Base-by-base conservation (phyloP, 2,888 invertebrate species). In the Caenorhabditis auriculariae region DNA sequence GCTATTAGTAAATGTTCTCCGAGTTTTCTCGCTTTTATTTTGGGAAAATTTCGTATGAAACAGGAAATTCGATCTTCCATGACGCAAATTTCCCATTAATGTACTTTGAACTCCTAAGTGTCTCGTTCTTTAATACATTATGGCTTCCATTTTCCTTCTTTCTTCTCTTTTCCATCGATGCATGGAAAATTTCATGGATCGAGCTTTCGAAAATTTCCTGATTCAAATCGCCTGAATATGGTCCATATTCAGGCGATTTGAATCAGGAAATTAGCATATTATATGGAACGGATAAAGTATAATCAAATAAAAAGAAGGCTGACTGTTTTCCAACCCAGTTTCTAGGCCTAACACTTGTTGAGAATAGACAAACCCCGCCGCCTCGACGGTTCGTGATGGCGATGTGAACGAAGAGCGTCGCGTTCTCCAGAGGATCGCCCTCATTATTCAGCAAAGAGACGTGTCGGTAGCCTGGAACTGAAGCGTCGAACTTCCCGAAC, bases 361-460 rank as follows among this genome's bases (percentile, higher is more conserved):
- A 2, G 19, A 17, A n/a, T 6, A 27, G 21, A 50, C 69, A 78
- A 75, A 85, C 85, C 78, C 85, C 85, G 58, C 85, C 85, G 35
- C 85, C 85, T 61, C 84, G 76, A 70, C 84, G 83, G 76, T 85
- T 86, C 39, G 86, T 86, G 56, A 87, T 84, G 42, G 86, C 85
- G 23, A 87, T 81, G 76, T 87, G 86, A 21, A 87, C 85, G 77
- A 87, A 87, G 15, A 87, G 79, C 15, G 85, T 85, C 49, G 85
- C 84, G 74, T 85, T 84, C 51, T 84, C 82, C 66, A 87, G 79
- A 7, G 82, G 82, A 52, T 86, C 85, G 7, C 87, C 87, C 56
- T 82, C 76, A 70, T 84, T 85, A 74, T 85, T 85, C 58, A 85
- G 73, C 51, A 87, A 80, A 49, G 83, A 82, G 17, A 87, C 83